Evolutionary conservation across 2,113 vertebrate genomes (phyloP).

Genomic region (Forbesichthys papilliferus): DNA sequence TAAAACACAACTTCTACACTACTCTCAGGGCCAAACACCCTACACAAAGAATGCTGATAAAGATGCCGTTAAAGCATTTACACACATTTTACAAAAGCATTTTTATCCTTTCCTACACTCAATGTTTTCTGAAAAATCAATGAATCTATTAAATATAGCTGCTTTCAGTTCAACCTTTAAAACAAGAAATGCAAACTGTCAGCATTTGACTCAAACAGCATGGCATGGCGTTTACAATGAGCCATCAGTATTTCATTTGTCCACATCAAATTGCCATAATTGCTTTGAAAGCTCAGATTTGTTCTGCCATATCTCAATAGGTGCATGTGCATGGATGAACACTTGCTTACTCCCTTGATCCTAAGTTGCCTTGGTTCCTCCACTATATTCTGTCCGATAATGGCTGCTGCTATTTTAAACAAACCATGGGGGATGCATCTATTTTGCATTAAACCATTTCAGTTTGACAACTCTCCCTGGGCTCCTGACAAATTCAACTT

Average conservation of each 20-base stretch:
- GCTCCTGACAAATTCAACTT: conserved; percentile 62
- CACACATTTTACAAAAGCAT: conserved; percentile 1
- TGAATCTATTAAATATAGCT: conserved; percentile 45
- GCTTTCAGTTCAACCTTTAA: conserved; percentile 16
- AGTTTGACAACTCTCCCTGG: conserved; percentile 56
- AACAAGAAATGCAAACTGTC: conserved; percentile 37
- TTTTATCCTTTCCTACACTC: conserved; percentile 28
- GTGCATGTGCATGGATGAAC: conserved; percentile 56
- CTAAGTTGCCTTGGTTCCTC: conserved; percentile 36
- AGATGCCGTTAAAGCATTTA: conserved; percentile 16
- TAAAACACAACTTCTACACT: conserved; percentile 8
- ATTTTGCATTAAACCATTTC: conserved; percentile 72
- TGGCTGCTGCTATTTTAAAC: conserved; percentile 70
- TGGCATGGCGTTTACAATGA: conserved; percentile 42
- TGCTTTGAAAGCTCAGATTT: conserved; percentile 62
- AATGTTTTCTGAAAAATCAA: conserved; percentile 26
- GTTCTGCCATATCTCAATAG: conserved; percentile 52
- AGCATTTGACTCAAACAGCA: conserved; percentile 49
- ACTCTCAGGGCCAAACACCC: conserved; percentile 11
- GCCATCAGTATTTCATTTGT: conserved; percentile 71
- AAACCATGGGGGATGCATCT: conserved; percentile 69
- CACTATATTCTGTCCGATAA: conserved; percentile 50
- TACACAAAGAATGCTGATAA: conserved; percentile 19
- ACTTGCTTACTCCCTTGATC: conserved; percentile 64
- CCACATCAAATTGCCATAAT: conserved; percentile 55